Evolutionary conservation across 2,888 invertebrate genomes (phyloP), one percentile per base, ranked within the genome.

Genomic region (Amblyteles armatorius): DNA sequence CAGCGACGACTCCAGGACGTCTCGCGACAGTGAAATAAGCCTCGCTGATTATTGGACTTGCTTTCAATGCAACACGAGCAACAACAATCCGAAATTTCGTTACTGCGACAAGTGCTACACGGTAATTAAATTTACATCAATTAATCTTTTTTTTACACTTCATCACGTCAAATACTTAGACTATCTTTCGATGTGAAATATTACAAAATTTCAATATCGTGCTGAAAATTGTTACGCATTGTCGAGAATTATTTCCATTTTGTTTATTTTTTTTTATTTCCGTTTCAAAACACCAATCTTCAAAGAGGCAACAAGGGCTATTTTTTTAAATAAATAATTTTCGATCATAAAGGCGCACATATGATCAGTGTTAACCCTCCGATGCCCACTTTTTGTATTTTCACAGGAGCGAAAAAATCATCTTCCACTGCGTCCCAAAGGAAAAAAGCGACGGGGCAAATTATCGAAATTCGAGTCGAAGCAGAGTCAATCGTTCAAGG

Each of bases 81-180:
- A 96, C 92, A 94, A 94, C 88, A 96, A 96, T 94, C 96, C 96
- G 55, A 94, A 95, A 81, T 96, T 95, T 91, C 94, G 96, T 86
- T 96, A 95, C 94, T 97, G 97, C 93, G 95, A 96, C 92, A 96
- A 95, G 94, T 97, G 96, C 92, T 96, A 95, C 93, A 96, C 96
- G 96, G 96, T 96, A 76, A 65, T 33, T 13, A 92, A 90, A 89
- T 83, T 48, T 36, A 40, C n/a, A 11, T 81, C 3, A 13, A 48
- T 40, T 40, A 40, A 40, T 16, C 6, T 60, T 26, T 69, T 71
- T 79, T 50, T 67, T 16, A 19, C 1, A 13, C n/a, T 19, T 2
- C n/a, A n/a, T n/a, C 7, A 9, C 19, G 7, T 52, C 7, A 13
- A 19, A 52, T 6, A 19, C 2, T 19, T 19, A 6, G 1, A n/a